These are phyloP conservation scores for Drosophila carrolli DNA, from an alignment of 1,140 invertebrate genomes.

Conservation along the genomic window DNA sequence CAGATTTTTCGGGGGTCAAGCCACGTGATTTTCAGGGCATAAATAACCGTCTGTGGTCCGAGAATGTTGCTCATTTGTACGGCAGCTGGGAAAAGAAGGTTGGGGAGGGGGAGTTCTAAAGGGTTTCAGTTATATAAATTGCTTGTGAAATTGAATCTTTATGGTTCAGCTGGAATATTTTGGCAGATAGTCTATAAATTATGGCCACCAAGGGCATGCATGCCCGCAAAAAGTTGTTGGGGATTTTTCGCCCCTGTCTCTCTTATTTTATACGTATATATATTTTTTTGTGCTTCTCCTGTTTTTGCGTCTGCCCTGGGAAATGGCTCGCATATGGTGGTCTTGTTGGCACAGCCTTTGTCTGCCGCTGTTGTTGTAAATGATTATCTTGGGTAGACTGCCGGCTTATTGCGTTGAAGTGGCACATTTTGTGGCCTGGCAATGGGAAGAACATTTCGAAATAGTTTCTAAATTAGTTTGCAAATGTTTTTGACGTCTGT, in stretches of 20 bases:
- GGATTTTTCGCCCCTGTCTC: slow-evolving; percentile 11
- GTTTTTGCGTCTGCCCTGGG: slow-evolving; percentile 14
- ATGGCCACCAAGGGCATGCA: slow-evolving; percentile 80
- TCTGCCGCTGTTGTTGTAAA: slow-evolving; percentile 60
- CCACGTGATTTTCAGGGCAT: slow-evolving; percentile 61
- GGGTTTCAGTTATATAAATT: slow-evolving; percentile 76
- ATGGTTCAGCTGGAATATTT: slow-evolving; percentile 83
- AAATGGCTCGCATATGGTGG: slow-evolving; percentile 45
- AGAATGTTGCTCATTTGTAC: slow-evolving; percentile 70
- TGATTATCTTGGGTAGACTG: slow-evolving; percentile 69
- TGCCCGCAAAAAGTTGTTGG: slow-evolving; percentile 58
- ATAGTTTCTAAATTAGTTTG: slow-evolving; percentile 80
- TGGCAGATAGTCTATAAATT: slow-evolving; percentile 83
- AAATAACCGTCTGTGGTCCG: slow-evolving; percentile 64
- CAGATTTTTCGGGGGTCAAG: slow-evolving; percentile 34
- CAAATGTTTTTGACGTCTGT: slow-evolving; percentile 63
- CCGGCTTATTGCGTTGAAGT: slow-evolving; percentile 69
- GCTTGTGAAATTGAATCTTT: slow-evolving; percentile 83
- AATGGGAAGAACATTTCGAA: slow-evolving; percentile 60
- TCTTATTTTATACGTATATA: slow-evolving; percentile 9
- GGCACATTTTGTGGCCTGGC: slow-evolving; percentile 56
- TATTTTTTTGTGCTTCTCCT: slow-evolving; percentile 11
- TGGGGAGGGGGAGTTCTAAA: slow-evolving; percentile 21
- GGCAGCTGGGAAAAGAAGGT: background rate
- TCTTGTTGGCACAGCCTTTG: slow-evolving; percentile 35